These are phyloP conservation scores for Phycodurus eques DNA, from an alignment of 2,113 vertebrate species.

Conservation along the genomic window DNA sequence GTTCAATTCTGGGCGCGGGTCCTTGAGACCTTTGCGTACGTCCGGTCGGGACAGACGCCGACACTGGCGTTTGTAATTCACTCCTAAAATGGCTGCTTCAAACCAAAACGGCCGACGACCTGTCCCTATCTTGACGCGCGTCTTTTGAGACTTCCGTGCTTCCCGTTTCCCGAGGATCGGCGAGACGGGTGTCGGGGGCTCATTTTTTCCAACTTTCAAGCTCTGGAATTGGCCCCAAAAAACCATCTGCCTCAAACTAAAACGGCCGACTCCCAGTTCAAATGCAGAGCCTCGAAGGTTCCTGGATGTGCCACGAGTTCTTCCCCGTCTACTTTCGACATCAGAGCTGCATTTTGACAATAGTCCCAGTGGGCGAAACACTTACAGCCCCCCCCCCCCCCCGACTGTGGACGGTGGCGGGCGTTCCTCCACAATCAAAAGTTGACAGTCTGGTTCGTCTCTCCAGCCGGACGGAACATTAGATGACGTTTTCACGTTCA, in stretches of 20 bases:
- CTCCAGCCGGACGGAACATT: slow-evolving; percentile 52
- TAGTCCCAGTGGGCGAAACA: background rate
- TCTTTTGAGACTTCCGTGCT: background rate
- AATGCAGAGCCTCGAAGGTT: background rate
- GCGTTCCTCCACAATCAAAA: slow-evolving; percentile 6
- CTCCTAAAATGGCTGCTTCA: background rate
- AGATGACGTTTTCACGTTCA: slow-evolving; percentile 26
- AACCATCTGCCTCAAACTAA: too few species aligned
- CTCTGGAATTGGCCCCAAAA: too few species aligned
- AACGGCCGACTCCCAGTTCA: too few species aligned
- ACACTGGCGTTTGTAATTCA: background rate
- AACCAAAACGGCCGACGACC: background rate
- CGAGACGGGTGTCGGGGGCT: too few species aligned
- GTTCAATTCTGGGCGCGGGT: too few species aligned
- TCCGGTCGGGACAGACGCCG: too few species aligned
- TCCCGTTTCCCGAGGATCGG: background rate
- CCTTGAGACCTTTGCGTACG: too few species aligned
- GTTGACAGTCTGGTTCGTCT: slow-evolving; percentile 6
- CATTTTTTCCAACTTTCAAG: too few species aligned
- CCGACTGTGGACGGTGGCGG: slow-evolving; percentile 10
- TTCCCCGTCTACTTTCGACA: background rate
- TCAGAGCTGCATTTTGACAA: background rate
- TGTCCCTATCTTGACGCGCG: too few species aligned
- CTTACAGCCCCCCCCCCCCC: too few species aligned
- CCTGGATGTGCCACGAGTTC: background rate